A percentile compares a stretch with the other conserved stretches of the same genome.
These are phyloP conservation scores for Synanthedon formicaeformis DNA, from an alignment of 2,888 invertebrate species.

Conservation along the genomic window DNA sequence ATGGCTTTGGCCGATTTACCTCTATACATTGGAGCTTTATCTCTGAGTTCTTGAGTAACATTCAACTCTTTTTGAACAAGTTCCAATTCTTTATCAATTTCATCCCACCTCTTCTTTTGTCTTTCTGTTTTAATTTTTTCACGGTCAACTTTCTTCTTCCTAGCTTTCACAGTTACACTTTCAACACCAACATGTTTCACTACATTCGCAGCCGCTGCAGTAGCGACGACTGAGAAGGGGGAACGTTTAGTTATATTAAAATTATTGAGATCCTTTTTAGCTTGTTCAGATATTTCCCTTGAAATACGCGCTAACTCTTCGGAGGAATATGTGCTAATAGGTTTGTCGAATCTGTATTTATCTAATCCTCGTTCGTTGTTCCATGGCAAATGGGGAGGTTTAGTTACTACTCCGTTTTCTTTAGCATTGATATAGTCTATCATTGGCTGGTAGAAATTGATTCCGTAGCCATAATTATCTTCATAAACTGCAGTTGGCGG, in stretches of 20 bases:
- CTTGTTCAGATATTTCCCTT: conserved; percentile 75
- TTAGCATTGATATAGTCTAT: conserved; percentile 84
- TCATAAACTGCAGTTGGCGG: conserved; percentile 79
- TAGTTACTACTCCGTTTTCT: conserved; percentile 51
- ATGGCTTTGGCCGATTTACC: conserved; percentile 84
- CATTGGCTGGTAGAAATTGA: conserved; percentile 90
- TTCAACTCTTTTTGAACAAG: conserved; percentile 52
- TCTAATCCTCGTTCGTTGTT: conserved; percentile 77
- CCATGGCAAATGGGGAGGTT: conserved; percentile 79
- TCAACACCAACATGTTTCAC: conserved; percentile 74
- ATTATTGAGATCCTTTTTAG: conserved; percentile 74
- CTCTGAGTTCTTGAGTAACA: conserved; percentile 62
- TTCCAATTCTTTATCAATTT: conserved; percentile 47
- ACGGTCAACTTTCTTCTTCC: conserved; percentile 60
- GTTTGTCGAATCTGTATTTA: conserved; percentile 75
- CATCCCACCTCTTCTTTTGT: conserved; percentile 57
- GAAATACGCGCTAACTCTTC: conserved; percentile 77
- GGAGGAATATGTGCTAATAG: conserved; percentile 75
- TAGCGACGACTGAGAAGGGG: conserved; percentile 73
- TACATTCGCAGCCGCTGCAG: conserved; percentile 73
- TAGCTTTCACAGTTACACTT: conserved; percentile 55
- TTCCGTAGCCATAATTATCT: conserved; percentile 86
- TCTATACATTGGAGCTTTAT: conserved; percentile 71
- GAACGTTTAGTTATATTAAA: conserved; percentile 72
- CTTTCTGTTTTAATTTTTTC: conserved; percentile 46